phyloP scores from a whole-genome alignment of 1,140 invertebrate species.

The Spodoptera frugiperda region DNA sequence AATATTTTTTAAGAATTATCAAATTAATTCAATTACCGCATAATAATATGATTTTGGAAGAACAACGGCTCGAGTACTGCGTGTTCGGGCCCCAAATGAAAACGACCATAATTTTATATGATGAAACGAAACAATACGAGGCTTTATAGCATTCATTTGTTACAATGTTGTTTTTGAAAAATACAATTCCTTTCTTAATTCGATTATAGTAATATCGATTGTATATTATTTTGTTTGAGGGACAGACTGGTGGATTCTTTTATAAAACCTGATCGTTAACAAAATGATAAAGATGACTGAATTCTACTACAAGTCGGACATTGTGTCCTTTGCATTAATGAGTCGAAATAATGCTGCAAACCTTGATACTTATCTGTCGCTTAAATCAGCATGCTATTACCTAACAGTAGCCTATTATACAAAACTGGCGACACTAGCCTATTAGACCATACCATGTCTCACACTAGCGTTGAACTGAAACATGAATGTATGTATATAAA shows the following conservation, averaged over 20 bases:
- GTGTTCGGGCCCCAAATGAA: conserved; percentile 18
- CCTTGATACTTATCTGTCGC: conserved; percentile 4
- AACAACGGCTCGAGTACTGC: conserved; percentile 4
- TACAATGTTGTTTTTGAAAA: conserved; percentile 13
- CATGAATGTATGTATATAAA: not conserved
- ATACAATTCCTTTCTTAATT: not conserved
- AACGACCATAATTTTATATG: conserved; percentile 35
- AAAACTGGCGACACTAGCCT: conserved; percentile 9
- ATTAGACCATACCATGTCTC: conserved; percentile 25
- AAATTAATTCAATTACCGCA: conserved; percentile 41
- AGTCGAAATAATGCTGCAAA: not conserved
- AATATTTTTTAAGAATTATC: conserved; percentile 43
- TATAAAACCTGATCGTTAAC: too few relatives aligned
- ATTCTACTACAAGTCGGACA: too few relatives aligned
- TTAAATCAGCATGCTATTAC: conserved; percentile 27
- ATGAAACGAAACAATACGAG: conserved; percentile 28
- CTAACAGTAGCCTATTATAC: conserved; percentile 3
- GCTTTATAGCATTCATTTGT: conserved; percentile 18
- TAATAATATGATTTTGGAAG: conserved; percentile 41
- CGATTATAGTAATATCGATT: not conserved
- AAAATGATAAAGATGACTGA: too few relatives aligned
- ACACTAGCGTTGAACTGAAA: conserved; percentile 6
- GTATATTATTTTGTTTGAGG: too few relatives aligned
- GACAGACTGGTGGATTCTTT: too few relatives aligned
- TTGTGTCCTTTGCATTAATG: too few relatives aligned